phyloP scores from a whole-genome alignment of 1,140 invertebrate species.

The Ips typographus region DNA sequence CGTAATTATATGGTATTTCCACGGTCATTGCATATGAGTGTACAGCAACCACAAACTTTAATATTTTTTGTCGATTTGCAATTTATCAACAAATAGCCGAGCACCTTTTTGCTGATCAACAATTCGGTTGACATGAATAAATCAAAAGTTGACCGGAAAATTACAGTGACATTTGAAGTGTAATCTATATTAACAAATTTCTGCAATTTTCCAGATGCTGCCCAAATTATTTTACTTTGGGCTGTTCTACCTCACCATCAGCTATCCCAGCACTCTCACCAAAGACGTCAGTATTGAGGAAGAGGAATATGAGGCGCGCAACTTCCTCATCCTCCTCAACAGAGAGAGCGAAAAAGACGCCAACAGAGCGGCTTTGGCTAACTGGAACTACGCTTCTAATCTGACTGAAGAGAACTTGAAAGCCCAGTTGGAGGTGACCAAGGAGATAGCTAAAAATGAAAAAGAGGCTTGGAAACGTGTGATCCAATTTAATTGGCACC shows the following conservation, averaged over 20 bases:
- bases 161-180: background rate
- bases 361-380: conserved; percentile 57
- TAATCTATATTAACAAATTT: background rate
- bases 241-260: background rate
- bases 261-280: conserved; percentile 4
- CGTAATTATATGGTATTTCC: too few species aligned
- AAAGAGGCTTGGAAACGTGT: conserved; percentile 40
- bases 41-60: too few species aligned
- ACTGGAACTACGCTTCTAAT: conserved; percentile 75
- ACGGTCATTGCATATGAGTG: too few species aligned
- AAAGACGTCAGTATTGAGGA: conserved; percentile 57
- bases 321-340: conserved; percentile 63
- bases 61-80: too few species aligned
- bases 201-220: background rate
- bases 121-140: background rate
- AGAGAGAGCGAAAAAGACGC: conserved; percentile 58
- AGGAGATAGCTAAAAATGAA: conserved; percentile 39
- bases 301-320: conserved; percentile 60
- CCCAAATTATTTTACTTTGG: background rate
- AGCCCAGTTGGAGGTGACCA: conserved; percentile 50
- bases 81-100: background rate
- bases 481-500: conserved; percentile 40
- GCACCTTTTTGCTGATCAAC: background rate
- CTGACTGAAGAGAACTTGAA: conserved; percentile 70
- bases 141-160: background rate